phyloP scores from a whole-genome alignment of 1,140 invertebrate genomes.

The Hycleus phaleratus region DNA sequence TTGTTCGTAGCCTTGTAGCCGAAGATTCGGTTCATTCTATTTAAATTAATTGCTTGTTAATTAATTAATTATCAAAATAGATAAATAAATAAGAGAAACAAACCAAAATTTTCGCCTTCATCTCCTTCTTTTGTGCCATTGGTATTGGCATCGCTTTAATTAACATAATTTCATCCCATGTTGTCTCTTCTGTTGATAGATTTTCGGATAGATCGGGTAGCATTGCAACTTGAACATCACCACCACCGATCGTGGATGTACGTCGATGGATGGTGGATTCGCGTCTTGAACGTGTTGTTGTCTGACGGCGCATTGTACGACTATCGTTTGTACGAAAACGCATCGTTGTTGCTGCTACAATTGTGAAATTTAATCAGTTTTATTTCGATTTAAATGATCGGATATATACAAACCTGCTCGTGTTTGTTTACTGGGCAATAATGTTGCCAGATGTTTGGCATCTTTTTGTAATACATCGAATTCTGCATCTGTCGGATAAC shows the following conservation, averaged over 20 bases:
- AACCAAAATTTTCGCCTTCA: constrained; percentile 70
- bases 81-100: neutral
- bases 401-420: constrained; percentile 41
- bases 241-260: constrained; percentile 49
- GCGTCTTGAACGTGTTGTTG: constrained; percentile 55
- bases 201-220: constrained; percentile 70
- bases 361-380: neutral
- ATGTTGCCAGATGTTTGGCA: constrained; percentile 62
- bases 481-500: constrained; percentile 66
- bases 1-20: constrained; percentile 69
- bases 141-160: constrained; percentile 75
- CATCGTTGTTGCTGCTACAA: constrained; percentile 40
- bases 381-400: neutral
- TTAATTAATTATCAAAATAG: neutral
- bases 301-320: constrained; percentile 42
- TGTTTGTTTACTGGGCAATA: constrained; percentile 69
- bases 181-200: constrained; percentile 71
- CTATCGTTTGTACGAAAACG: constrained; percentile 40
- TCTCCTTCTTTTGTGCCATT: constrained; percentile 71
- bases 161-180: constrained; percentile 79
- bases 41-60: constrained; percentile 18
- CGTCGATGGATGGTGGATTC: constrained; percentile 53
- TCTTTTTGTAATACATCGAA: constrained; percentile 56
- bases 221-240: constrained; percentile 67
- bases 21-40: constrained; percentile 69